phyloP scores from a whole-genome alignment of 2,888 invertebrate genomes.

The Cactoblastis cactorum region DNA sequence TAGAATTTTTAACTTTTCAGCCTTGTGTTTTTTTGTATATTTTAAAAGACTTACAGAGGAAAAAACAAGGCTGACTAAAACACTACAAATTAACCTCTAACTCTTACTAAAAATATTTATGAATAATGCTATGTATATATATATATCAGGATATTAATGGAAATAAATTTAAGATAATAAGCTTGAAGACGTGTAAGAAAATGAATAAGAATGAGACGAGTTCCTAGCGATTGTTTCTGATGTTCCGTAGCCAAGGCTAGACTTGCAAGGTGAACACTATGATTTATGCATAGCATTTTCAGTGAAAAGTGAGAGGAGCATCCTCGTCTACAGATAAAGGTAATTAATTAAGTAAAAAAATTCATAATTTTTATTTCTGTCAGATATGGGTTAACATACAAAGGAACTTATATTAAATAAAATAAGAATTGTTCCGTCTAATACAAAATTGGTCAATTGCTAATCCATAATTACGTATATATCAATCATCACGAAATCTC shows the following conservation, averaged over 20 bases:
- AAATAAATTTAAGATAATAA: not conserved
- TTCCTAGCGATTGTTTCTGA: slow-evolving; percentile 11
- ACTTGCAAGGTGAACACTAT: slow-evolving; percentile 11
- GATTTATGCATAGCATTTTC: not conserved
- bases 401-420: too few species aligned
- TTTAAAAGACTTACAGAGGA: not conserved
- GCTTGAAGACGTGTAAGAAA: slow-evolving; percentile 1
- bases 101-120: not conserved
- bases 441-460: too few species aligned
- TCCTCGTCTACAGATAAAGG: not conserved
- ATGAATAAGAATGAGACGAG: not conserved
- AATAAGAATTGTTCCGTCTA: too few species aligned
- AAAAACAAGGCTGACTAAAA: not conserved
- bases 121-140: not conserved
- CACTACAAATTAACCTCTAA: not conserved
- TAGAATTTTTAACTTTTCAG: too few species aligned
- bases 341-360: not conserved
- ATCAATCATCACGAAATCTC: too few species aligned
- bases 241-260: slow-evolving; percentile 10
- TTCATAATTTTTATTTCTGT: too few species aligned
- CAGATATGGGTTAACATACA: too few species aligned
- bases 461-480: too few species aligned
- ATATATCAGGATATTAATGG: not conserved
- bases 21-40: too few species aligned
- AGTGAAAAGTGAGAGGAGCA: not conserved